These are phyloP conservation scores for Ctenopoma multispine DNA, from an alignment of 2,797 vertebrate genomes.

Conservation along the genomic window DNA sequence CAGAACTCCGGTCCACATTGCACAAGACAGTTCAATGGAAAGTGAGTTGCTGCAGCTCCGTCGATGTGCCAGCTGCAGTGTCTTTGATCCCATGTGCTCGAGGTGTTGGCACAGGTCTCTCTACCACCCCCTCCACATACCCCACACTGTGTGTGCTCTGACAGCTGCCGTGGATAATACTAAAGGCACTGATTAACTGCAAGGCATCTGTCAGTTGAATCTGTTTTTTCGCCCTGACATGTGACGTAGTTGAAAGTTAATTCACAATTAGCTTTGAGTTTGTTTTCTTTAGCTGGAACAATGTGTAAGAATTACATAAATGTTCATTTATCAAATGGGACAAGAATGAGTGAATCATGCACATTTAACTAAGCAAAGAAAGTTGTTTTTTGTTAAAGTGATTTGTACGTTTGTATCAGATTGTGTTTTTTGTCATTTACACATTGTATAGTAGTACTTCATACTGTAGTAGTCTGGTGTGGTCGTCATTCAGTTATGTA, in stretches of 20 bases:
- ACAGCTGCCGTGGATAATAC: conserved; percentile 42
- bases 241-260: conserved; percentile 16
- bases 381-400: not conserved
- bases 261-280: conserved; percentile 29
- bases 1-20: conserved; percentile 2
- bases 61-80: conserved; percentile 58
- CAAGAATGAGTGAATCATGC: conserved; percentile 19
- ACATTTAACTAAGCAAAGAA: not conserved
- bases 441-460: not conserved
- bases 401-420: not conserved
- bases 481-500: conserved; percentile 25
- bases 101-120: conserved; percentile 70
- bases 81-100: conserved; percentile 78
- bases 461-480: not conserved
- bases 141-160: conserved; percentile 56
- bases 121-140: conserved; percentile 72
- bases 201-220: conserved; percentile 39
- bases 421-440: conserved; percentile 19
- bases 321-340: conserved; percentile 3
- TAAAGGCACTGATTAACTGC: conserved; percentile 50
- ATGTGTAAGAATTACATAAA: conserved; percentile 20
- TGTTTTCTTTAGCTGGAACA: conserved; percentile 26
- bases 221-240: conserved; percentile 13
- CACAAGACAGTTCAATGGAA: conserved; percentile 23
- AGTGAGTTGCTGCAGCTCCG: conserved; percentile 38